Base-by-base conservation (phyloP, 2,113 vertebrate species). In the Apistogramma diplotaenia region DNA sequence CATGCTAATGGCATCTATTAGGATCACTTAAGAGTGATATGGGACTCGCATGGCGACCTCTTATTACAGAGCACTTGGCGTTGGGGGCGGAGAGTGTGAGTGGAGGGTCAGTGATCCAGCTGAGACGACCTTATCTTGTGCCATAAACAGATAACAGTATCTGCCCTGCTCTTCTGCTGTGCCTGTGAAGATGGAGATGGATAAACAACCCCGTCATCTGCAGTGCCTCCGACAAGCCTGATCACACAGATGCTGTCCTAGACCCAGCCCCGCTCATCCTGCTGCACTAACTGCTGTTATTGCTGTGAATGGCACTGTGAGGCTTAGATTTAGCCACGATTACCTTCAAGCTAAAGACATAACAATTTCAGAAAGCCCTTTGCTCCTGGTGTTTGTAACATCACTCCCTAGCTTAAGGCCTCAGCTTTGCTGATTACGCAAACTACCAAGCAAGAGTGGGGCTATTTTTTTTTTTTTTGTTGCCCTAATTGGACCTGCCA, bases 21-120 rank as follows among this genome's bases (percentile, higher is more conserved):
- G 94, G 94, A 96, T 96, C 96, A 96, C 95, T 95, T 93, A 93
- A 91, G 94, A 96, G 91, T 93, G 94, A 96, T 95, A 95, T 91
- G 92, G 93, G 94, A 95, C 96, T 95, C 89, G 94, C 95, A 93
- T 96, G 96, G 94, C 93, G 94, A 96, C 95, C 94, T 95, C 95
- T 95, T 93, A 94, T 95, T 94, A 95, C 88, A 90, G 70, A 77
- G 83, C 27, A 40, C 62, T 37, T 74, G 84, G 86, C 84, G 58
- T 18, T 60, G 76, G 72, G 83, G 85, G 78, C 43, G 75, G 83
- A 81, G 79, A 92, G 93, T 90, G 95, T 95, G 93, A 95, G 85
- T 58, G 83, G 75, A 82, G 59, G 93, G 95, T 93, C 94, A 95
- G 94, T 92, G 95, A 96, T 96, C 94, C 91, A 94, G 95, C 92